Percentiles rank a stretch among this genome's conserved stretches.
Evolutionary conservation across 2,113 vertebrate species (phyloP).

Genomic region (Reinhardtius hippoglossoides): DNA sequence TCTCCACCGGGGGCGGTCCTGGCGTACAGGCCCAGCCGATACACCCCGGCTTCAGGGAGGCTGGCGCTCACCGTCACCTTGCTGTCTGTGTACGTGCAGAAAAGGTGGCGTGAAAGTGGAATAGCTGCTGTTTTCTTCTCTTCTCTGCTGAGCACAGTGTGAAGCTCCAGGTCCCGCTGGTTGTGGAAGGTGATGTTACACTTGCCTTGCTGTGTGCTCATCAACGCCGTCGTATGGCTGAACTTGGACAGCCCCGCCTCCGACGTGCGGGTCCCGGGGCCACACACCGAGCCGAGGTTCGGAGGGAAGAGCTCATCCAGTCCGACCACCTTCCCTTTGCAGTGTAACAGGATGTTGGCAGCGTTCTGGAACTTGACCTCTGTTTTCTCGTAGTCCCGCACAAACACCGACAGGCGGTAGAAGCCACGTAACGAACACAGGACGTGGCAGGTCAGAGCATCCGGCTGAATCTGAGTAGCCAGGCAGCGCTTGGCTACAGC

Average conservation of each 20-base stretch:
- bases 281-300: conserved; percentile 76
- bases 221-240: conserved; percentile 77
- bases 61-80: conserved; percentile 81
- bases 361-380: conserved; percentile 78
- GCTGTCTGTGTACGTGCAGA: conserved; percentile 82
- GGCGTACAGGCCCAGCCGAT: conserved; percentile 81
- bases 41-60: conserved; percentile 73
- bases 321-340: conserved; percentile 58
- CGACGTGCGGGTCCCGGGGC: conserved; percentile 79
- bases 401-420: conserved; percentile 83
- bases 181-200: conserved; percentile 85
- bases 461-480: conserved; percentile 80
- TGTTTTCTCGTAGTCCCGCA: conserved; percentile 77
- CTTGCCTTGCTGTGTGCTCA: conserved; percentile 81
- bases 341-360: conserved; percentile 83
- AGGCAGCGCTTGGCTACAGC: conserved; percentile 78
- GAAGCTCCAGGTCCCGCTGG: conserved; percentile 51
- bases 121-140: conserved; percentile 29
- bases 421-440: conserved; percentile 81
- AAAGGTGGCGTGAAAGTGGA: conserved; percentile 76
- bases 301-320: conserved; percentile 80
- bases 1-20: conserved; percentile 64
- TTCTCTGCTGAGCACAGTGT: conserved; percentile 66
- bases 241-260: conserved; percentile 79
- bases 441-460: conserved; percentile 80